These are phyloP conservation scores for Laspeyria flexula DNA, from an alignment of 2,888 invertebrate species.

Conservation along the genomic window DNA sequence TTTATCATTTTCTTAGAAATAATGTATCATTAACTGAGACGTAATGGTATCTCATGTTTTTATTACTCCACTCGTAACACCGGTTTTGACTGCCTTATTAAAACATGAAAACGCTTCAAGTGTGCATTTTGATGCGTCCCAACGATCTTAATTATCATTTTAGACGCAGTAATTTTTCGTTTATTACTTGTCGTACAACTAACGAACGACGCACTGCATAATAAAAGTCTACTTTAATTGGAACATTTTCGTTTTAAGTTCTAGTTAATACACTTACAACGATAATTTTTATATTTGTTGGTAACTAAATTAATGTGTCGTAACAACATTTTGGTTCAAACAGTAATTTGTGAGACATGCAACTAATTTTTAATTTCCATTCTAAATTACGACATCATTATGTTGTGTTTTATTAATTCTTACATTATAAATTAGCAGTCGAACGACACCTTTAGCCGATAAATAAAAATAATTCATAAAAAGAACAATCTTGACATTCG, in stretches of 20 bases:
- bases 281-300: slow-evolving; percentile 57
- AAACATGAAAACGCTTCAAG: slow-evolving; percentile 46
- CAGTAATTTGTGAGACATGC: slow-evolving; percentile 38
- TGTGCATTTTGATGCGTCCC: slow-evolving; percentile 65
- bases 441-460: background rate
- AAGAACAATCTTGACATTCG: slow-evolving; percentile 2
- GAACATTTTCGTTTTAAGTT: slow-evolving; percentile 67
- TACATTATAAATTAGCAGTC: slow-evolving; percentile 6
- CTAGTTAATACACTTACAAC: slow-evolving; percentile 69
- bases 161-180: slow-evolving; percentile 67
- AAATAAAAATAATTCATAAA: slow-evolving; percentile 7
- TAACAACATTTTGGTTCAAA: slow-evolving; percentile 44
- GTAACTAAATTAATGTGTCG: slow-evolving; percentile 38
- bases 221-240: slow-evolving; percentile 77
- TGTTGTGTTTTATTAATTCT: background rate
- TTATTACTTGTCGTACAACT: slow-evolving; percentile 69
- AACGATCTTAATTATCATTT: slow-evolving; percentile 68
- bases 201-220: slow-evolving; percentile 48
- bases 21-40: slow-evolving; percentile 57
- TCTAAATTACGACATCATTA: slow-evolving; percentile 5
- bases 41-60: slow-evolving; percentile 60
- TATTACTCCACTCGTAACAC: slow-evolving; percentile 57
- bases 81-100: slow-evolving; percentile 56
- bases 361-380: slow-evolving; percentile 22
- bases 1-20: slow-evolving; percentile 53